These are phyloP conservation scores for Halesus radiatus DNA, from an alignment of 1,140 invertebrate species.

Conservation along the genomic window DNA sequence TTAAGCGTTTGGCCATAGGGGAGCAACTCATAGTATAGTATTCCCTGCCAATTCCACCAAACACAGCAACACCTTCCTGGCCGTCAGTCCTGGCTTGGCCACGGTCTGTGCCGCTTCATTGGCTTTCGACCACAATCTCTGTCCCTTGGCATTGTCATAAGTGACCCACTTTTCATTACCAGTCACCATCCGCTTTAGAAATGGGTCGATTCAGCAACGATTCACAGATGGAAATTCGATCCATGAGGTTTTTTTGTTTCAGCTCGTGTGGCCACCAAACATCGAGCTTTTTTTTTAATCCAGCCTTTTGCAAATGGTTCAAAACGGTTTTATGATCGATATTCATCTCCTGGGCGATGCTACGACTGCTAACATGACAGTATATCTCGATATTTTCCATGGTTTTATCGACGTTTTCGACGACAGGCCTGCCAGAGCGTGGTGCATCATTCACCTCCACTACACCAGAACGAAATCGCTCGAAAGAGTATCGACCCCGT, in stretches of 20 bases:
- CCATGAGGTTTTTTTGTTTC: too few species aligned
- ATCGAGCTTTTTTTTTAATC: too few species aligned
- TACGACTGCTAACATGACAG: slow-evolving; percentile 19
- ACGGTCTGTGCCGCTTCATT: slow-evolving; percentile 6
- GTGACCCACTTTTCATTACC: slow-evolving; percentile 21
- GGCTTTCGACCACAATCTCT: slow-evolving; percentile 10
- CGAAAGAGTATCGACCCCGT: slow-evolving; percentile 8
- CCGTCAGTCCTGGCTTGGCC: slow-evolving; percentile 21
- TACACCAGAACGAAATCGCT: slow-evolving; percentile 10
- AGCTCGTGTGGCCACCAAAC: too few species aligned
- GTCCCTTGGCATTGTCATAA: slow-evolving; percentile 5
- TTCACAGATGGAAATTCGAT: too few species aligned
- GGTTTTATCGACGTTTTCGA: slow-evolving; percentile 13
- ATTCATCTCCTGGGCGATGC: background rate
- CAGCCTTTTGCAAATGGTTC: slow-evolving; percentile 10
- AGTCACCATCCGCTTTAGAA: slow-evolving; percentile 10
- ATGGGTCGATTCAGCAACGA: slow-evolving; percentile 26
- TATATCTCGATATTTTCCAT: slow-evolving; percentile 22
- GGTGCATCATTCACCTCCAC: slow-evolving; percentile 20
- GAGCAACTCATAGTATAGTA: too few species aligned
- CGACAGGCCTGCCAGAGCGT: slow-evolving; percentile 18
- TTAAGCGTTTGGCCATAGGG: background rate
- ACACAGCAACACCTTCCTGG: slow-evolving; percentile 20
- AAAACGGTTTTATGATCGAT: slow-evolving; percentile 16
- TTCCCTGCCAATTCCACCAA: too few species aligned